A percentile compares a stretch with the other conserved stretches of the same genome.
phyloP scores from a whole-genome alignment of 2,113 vertebrate genomes.

The Thamnophis sirtalis region DNA sequence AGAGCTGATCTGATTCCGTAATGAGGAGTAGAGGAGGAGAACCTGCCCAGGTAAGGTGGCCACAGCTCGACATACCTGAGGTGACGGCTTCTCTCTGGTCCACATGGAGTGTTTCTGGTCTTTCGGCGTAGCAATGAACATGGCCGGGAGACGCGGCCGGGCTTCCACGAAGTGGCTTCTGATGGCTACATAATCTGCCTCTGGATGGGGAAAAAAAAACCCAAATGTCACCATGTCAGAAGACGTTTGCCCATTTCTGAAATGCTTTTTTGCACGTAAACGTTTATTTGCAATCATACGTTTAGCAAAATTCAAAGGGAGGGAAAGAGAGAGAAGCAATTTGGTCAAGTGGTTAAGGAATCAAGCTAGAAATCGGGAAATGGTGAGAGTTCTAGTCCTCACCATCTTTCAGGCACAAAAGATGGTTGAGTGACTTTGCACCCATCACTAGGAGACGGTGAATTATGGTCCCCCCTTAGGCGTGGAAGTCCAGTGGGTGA shows the following conservation, averaged over 20 bases:
- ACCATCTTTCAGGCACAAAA: no score
- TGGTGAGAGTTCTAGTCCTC: no score
- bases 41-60: background rate
- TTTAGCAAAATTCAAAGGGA: background rate
- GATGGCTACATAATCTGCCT: conserved; percentile 80
- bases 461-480: no score
- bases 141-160: conserved; percentile 78
- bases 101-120: conserved; percentile 84
- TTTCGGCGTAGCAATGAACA: conserved; percentile 90
- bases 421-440: no score
- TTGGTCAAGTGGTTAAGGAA: no score
- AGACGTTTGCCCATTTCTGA: background rate
- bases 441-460: no score
- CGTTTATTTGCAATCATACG: background rate
- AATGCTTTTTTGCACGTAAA: background rate
- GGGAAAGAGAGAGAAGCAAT: background rate
- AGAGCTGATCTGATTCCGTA: background rate
- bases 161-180: conserved; percentile 82
- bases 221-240: background rate
- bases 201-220: conserved; percentile 55
- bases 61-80: conserved; percentile 72
- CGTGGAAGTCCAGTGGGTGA: no score
- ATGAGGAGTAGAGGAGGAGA: background rate
- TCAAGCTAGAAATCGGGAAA: no score
- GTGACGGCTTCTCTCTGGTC: conserved; percentile 82